phyloP scores from a whole-genome alignment of 1,140 invertebrate species.

The Brachionus angularis region DNA sequence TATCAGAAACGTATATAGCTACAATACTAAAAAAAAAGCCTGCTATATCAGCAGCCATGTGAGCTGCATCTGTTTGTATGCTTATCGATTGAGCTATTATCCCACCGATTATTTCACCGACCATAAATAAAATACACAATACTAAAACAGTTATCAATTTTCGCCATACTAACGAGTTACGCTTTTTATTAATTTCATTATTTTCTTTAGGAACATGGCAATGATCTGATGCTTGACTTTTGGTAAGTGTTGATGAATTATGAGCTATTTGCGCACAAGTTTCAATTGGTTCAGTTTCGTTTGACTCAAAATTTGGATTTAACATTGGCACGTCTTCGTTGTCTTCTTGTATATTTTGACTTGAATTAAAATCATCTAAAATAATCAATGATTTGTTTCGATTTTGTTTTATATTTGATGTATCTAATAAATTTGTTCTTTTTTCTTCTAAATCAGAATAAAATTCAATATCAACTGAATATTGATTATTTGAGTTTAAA shows the following conservation, averaged over 20 bases:
- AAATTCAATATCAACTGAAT: background rate
- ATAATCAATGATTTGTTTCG: no score
- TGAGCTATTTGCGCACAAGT: background rate
- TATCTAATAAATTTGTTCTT: background rate
- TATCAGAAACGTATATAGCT: slow-evolving; percentile 27
- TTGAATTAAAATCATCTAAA: no score
- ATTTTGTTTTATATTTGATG: no score
- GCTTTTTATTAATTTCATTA: background rate
- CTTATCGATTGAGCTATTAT: slow-evolving; percentile 84
- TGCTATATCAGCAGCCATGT: slow-evolving; percentile 90
- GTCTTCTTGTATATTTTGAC: background rate
- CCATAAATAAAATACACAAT: slow-evolving; percentile 86
- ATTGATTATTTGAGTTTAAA: no score
- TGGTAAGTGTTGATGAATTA: no score
- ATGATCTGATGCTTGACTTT: no score
- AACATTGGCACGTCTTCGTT: slow-evolving; percentile 29
- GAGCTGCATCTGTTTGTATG: slow-evolving; percentile 92
- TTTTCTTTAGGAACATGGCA: slow-evolving; percentile 13
- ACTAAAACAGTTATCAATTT: slow-evolving; percentile 75
- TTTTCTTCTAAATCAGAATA: slow-evolving; percentile 17
- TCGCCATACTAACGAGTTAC: slow-evolving; percentile 5
- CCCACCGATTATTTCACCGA: slow-evolving; percentile 82
- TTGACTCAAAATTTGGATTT: slow-evolving; percentile 20
- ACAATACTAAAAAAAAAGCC: slow-evolving; percentile 79
- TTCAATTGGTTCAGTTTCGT: background rate